phyloP scores from a whole-genome alignment of 1,140 invertebrate genomes.

The Cephus cinctus region DNA sequence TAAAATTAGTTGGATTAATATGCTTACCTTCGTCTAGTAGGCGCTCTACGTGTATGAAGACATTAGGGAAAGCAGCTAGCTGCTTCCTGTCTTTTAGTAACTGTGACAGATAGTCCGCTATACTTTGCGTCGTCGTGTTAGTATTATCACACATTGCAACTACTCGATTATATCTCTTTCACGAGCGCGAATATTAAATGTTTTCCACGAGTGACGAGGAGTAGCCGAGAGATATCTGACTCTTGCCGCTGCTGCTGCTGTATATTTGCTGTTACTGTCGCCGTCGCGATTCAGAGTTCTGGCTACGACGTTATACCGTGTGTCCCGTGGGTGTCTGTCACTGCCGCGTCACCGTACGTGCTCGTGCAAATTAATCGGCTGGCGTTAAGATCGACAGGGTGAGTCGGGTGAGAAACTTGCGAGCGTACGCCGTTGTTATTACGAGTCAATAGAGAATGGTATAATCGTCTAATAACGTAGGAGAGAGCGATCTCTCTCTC shows the following conservation, averaged over 20 bases:
- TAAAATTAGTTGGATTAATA: constrained; percentile 9
- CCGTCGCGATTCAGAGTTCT: no score
- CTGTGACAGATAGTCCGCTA: constrained; percentile 99
- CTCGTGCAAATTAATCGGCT: no score
- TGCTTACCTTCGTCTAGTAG: constrained; percentile 97
- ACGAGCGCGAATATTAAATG: constrained; percentile 33
- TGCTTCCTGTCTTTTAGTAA: constrained; percentile 99
- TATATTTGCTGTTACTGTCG: no score
- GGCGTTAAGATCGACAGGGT: no score
- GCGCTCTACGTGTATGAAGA: constrained; percentile 98
- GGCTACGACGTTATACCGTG: constrained; percentile 45
- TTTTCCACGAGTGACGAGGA: constrained; percentile 16
- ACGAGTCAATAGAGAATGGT: no score
- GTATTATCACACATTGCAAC: constrained; percentile 72
- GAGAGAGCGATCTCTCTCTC: constrained; percentile 5
- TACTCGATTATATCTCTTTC: constrained; percentile 48
- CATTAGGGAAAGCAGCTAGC: constrained; percentile 97
- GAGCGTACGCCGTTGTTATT: no score
- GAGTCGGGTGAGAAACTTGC: no score
- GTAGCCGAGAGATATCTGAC: constrained; percentile 2
- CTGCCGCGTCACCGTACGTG: constrained; percentile 19
- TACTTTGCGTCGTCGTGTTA: constrained; percentile 86
- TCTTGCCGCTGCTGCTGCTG: no score
- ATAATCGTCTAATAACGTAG: no score
- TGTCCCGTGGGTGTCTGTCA: constrained; percentile 28